Evolutionary conservation across 1,140 invertebrate genomes (phyloP), one percentile per base, ranked within the genome.

Genomic region (Apis mellifera): DNA sequence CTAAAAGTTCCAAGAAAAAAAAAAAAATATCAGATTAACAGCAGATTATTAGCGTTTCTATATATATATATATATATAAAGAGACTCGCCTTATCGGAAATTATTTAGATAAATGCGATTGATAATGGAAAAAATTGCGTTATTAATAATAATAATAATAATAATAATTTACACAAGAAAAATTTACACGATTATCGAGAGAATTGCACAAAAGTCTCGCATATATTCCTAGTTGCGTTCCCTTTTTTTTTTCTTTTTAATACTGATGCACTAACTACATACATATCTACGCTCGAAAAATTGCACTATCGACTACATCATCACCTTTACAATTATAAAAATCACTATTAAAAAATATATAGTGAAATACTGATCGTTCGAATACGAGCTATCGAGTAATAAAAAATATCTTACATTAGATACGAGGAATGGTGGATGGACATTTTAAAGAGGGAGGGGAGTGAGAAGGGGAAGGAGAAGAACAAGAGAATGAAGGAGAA

Each of bases 281-380:
- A 42, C 4, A 5, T 42, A 42, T 55, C 69, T 76, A 82, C 62
- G 64, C 64, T 82, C 64, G 42, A 68, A 26, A 82, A 23, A 76
- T 82, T 82, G 72, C 79, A 76, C 79, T 82, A 76, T 76, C 72
- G 59, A 69, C 74, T 82, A 82, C 73, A 60, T 54, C 73, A 60
- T 54, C 52, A 23, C 55, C 79, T 76, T 82, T 82, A 82, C 79
- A 82, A 64, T 82, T 82, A 82, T 82, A 82, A 82, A 82, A 82
- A 82, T 76, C 64, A 66, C 73, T 82, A 72, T 82, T 82, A 76
- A 82, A 82, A 75, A 82, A 82, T 82, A 82, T 82, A 82, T 82
- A 82, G 79, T 82, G 79, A 82, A 82, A 82, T 82, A 82, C 79
- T 82, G 79, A 73, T 82, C 79, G 73, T 76, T 82, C 60, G 79